Percentiles rank a stretch among this genome's conserved stretches.
Conservation (phyloP, 30 jellyfish, hydroid and myxozoan species). For the Chironex yamaguchii region DNA sequence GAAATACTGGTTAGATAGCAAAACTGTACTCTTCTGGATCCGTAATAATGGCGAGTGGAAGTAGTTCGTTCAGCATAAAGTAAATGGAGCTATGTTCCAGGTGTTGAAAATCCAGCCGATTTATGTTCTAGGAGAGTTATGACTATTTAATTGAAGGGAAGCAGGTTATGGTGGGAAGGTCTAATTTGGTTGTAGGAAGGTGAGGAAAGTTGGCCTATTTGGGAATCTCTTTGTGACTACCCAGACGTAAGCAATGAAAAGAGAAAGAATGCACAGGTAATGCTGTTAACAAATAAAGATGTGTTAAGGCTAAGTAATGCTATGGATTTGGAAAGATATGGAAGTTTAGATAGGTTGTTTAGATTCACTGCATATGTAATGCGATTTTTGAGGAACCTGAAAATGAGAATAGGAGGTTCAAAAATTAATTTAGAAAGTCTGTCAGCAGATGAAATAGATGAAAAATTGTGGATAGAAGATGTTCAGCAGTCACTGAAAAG, state of each 20-base stretch:
- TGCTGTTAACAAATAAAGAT: background rate
- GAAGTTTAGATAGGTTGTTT: constrained; percentile 26
- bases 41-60: constrained; percentile 57
- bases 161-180: constrained; percentile 53
- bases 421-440: background rate
- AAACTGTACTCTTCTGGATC: constrained; percentile 59
- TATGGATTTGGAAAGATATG: constrained; percentile 2
- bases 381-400: constrained; percentile 51
- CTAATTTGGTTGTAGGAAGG: constrained; percentile 23
- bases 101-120: constrained; percentile 38
- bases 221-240: background rate
- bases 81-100: constrained; percentile 45
- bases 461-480: constrained; percentile 30
- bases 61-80: constrained; percentile 64
- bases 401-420: constrained; percentile 6
- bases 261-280: background rate
- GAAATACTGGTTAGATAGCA: constrained; percentile 55
- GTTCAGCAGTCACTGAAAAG: constrained; percentile 15
- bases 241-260: background rate
- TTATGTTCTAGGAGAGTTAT: constrained; percentile 41
- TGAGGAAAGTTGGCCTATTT: constrained; percentile 8
- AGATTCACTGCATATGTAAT: constrained; percentile 55
- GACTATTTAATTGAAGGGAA: constrained; percentile 1
- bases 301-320: constrained; percentile 23
- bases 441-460: constrained; percentile 48